Evolutionary conservation across 2,797 vertebrate genomes (phyloP).

Genomic region (Takifugu ocellatus): DNA sequence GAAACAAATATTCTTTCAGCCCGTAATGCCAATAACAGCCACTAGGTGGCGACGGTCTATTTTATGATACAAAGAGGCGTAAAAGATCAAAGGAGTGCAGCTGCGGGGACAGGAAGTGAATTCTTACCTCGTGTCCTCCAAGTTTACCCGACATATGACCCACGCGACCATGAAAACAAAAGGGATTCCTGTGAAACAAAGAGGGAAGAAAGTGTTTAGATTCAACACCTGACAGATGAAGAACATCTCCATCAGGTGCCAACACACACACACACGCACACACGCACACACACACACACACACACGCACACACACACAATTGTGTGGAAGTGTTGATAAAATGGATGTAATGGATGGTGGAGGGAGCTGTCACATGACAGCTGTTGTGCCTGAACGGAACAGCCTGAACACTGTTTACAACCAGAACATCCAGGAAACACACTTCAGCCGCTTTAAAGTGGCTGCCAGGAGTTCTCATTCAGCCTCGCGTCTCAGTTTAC

Average conservation of each 20-base stretch:
- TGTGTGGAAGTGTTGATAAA: conserved; percentile 24
- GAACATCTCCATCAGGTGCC: conserved; percentile 23
- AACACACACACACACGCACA: conserved; percentile 1
- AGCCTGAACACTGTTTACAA: conserved; percentile 28
- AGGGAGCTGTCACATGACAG: conserved; percentile 17
- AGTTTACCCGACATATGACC: conserved; percentile 79
- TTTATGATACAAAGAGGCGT: neutral
- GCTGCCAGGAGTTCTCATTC: too few species aligned
- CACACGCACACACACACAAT: conserved; percentile 20
- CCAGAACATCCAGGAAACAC: conserved; percentile 7
- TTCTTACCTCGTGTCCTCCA: conserved; percentile 86
- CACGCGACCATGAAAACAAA: conserved; percentile 81
- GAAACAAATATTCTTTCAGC: neutral
- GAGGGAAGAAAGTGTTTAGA: conserved; percentile 29
- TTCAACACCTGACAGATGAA: conserved; percentile 18
- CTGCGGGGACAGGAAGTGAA: neutral
- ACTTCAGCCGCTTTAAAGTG: conserved; percentile 2
- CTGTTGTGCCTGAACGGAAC: conserved; percentile 13
- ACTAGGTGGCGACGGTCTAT: neutral
- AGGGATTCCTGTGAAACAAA: conserved; percentile 79
- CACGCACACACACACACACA: conserved; percentile 18
- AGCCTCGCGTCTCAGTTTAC: too few species aligned
- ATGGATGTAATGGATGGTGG: conserved; percentile 34
- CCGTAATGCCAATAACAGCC: neutral
- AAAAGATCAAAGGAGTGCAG: neutral